Base-by-base conservation (phyloP, 2,113 vertebrate genomes). In the Ellobius talpinus region DNA sequence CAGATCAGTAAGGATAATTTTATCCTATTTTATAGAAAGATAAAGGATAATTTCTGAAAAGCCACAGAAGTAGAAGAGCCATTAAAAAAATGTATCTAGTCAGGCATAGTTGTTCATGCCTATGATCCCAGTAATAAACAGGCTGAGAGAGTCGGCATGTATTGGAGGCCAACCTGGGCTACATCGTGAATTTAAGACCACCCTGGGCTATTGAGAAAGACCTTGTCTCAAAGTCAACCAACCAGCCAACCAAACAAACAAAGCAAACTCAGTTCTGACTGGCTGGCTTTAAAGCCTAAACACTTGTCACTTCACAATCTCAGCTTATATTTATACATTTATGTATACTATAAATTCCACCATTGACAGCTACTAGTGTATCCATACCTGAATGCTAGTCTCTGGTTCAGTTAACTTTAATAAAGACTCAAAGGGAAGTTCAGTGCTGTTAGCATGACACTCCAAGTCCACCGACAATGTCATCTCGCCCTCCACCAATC, bases 1-100 rank as follows among this genome's bases (percentile, higher is more conserved):
- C 63, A 68, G 23, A 61, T 61, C 26, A n/a, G 7, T 72, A 24
- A 96, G 31, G 55, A 90, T 65, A 72, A 96, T 84, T 94, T 95
- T 91, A 94, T 82, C 66, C 36, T 14, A 86, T 92, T 92, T 96
- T 86, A 95, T 12, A 96, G 55, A 91, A 94, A 93, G 63, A 88
- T 26, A 45, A 33, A 50, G 45, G 89, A 24, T 61, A 61, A 39
- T 82, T 23, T 82, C 36, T 58, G 6, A 39, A 82, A 82, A 82
- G 12, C 23, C 36, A 82, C 21, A 82, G 36, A 26, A 61, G 12
- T 26, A 92, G 24, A 36, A 97, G 26, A 92, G 58, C 3, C 33
- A 58, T 76, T 85, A 90, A 96, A 96, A 55, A 84, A 42, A 36
- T 4, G 13, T 12, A 84, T 61, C 36, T 61, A 12, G 79, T 12